Percentiles rank a stretch among this genome's conserved stretches.
These are phyloP conservation scores for Equus przewalskii DNA, from an alignment of 2,113 vertebrate species.

Conservation along the genomic window DNA sequence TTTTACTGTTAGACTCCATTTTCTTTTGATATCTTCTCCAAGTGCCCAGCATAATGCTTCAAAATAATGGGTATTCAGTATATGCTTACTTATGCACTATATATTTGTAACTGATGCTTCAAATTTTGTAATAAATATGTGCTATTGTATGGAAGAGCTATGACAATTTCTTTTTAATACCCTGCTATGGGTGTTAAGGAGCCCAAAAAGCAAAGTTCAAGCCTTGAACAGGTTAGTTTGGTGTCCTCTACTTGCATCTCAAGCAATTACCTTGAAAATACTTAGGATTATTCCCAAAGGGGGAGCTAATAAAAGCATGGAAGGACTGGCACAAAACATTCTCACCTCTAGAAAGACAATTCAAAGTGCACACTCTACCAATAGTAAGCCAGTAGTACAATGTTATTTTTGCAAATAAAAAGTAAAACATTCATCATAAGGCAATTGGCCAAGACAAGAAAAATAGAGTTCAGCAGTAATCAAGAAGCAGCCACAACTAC, in stretches of 20 bases:
- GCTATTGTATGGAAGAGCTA: slow-evolving; percentile 6
- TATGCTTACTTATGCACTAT: background rate
- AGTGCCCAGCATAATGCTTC: background rate
- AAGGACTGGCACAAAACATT: background rate
- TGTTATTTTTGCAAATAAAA: slow-evolving; percentile 52
- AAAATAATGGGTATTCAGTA: slow-evolving; percentile 22
- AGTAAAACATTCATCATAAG: background rate
- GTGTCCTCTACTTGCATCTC: background rate
- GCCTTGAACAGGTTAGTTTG: background rate
- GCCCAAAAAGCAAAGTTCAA: background rate
- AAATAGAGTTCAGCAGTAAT: background rate
- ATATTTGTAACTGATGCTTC: background rate
- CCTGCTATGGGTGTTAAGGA: background rate
- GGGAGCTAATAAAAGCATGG: background rate
- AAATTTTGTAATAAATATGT: slow-evolving; percentile 20
- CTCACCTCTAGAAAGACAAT: slow-evolving; percentile 10
- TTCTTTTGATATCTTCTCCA: slow-evolving; percentile 48
- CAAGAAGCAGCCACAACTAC: slow-evolving; percentile 78
- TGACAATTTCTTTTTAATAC: background rate
- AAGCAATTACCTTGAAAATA: background rate
- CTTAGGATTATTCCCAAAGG: background rate
- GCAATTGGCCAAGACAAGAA: background rate
- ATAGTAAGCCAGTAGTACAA: background rate
- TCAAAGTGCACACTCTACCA: background rate
- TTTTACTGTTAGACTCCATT: background rate